Evolutionary conservation across 2,113 vertebrate species (phyloP).

Genomic region (Archilochus colubris): DNA sequence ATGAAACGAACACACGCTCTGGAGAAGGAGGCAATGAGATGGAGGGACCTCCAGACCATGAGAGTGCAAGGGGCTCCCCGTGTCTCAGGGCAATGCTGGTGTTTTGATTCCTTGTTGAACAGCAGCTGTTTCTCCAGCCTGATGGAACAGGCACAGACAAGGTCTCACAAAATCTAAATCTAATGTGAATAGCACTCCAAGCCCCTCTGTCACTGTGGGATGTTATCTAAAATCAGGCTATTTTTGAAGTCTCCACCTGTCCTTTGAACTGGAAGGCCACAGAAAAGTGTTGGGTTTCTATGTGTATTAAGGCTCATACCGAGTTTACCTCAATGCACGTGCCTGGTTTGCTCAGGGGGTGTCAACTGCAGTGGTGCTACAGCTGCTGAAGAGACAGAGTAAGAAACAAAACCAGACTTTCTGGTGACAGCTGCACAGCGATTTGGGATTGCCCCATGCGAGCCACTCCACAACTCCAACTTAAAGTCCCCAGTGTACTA

Average conservation of each 20-base stretch:
- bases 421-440: accelerated
- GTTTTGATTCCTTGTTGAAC: background rate
- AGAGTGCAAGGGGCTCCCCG: background rate
- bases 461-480: background rate
- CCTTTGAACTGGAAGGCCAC: constrained; percentile 8
- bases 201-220: background rate
- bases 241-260: background rate
- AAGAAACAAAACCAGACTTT: background rate
- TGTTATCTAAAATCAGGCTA: background rate
- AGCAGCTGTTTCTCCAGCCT: background rate
- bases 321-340: background rate
- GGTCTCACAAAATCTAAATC: background rate
- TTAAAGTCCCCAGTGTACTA: background rate
- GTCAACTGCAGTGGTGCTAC: background rate
- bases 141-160: background rate
- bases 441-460: accelerated
- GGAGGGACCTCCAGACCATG: background rate
- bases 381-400: background rate
- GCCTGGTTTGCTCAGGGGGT: background rate
- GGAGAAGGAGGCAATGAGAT: background rate
- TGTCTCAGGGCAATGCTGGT: background rate
- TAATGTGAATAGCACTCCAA: background rate
- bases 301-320: background rate
- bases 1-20: background rate
- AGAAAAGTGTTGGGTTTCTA: background rate